Evolutionary conservation across 2,113 vertebrate genomes (phyloP).

Genomic region (Malurus melanocephalus): DNA sequence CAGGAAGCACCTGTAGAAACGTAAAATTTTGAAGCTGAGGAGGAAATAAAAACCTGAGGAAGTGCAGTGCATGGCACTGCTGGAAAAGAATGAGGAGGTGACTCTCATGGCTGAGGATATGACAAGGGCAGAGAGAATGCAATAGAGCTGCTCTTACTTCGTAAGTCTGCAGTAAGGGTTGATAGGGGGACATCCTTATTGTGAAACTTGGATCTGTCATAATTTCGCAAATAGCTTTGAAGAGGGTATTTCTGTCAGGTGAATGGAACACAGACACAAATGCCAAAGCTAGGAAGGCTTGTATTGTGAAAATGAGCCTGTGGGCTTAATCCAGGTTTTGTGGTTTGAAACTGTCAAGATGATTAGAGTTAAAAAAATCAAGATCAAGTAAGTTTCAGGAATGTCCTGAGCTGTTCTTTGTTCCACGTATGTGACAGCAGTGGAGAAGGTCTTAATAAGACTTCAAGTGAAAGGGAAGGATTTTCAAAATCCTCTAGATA

Average conservation of each 20-base stretch:
- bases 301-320: not conserved
- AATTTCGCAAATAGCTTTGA: not conserved
- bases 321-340: constrained; percentile 9
- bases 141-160: not conserved
- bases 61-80: not conserved
- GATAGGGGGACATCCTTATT: not conserved
- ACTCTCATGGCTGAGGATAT: not conserved
- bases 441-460: not conserved
- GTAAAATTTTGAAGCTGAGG: not conserved
- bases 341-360: not conserved
- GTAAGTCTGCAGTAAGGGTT: not conserved
- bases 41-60: not conserved
- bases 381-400: not conserved
- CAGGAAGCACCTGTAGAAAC: not conserved
- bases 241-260: not conserved
- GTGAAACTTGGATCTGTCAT: not conserved
- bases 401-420: not conserved
- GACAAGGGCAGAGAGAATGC: not conserved
- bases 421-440: not conserved
- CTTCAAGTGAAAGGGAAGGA: not conserved
- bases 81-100: not conserved
- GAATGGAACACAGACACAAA: not conserved
- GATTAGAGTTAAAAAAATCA: not conserved
- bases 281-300: not conserved
- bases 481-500: not conserved